A percentile compares a stretch with the other conserved stretches of the same genome.
Evolutionary conservation across 1,140 invertebrate species (phyloP).

Genomic region (Bradysia coprophila): DNA sequence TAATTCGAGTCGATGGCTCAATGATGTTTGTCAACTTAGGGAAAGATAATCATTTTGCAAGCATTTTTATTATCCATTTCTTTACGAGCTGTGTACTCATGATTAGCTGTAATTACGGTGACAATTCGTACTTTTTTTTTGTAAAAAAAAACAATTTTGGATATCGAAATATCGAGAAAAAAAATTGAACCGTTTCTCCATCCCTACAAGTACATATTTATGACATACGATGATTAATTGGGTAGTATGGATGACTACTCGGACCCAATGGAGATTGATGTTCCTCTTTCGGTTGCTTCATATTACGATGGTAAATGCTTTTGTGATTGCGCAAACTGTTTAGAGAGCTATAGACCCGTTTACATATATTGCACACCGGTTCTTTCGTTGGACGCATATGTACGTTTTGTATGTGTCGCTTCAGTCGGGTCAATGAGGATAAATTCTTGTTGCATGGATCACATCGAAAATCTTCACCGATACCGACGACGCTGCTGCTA

Average conservation of each 20-base stretch:
- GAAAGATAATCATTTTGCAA: too few relatives aligned
- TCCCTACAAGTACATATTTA: too few relatives aligned
- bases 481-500: slow-evolving; percentile 23
- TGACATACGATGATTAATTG: slow-evolving; percentile 7
- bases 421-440: slow-evolving; percentile 62
- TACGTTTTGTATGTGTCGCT: slow-evolving; percentile 72
- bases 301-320: slow-evolving; percentile 65
- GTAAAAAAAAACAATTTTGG: too few relatives aligned
- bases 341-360: slow-evolving; percentile 69
- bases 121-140: too few relatives aligned
- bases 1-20: too few relatives aligned
- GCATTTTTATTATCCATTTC: too few relatives aligned
- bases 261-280: slow-evolving; percentile 10
- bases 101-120: too few relatives aligned
- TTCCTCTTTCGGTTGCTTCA: slow-evolving; percentile 33
- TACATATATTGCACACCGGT: slow-evolving; percentile 75
- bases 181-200: too few relatives aligned
- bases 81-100: too few relatives aligned
- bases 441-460: slow-evolving; percentile 76
- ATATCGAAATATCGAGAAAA: too few relatives aligned
- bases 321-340: slow-evolving; percentile 75
- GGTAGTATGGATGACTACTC: slow-evolving; percentile 6
- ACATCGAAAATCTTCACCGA: slow-evolving; percentile 61
- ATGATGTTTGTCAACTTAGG: too few relatives aligned
- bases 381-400: slow-evolving; percentile 68